Evolutionary conservation across 1,140 invertebrate genomes (phyloP), one percentile per base, ranked within the genome.

Genomic region (Hermetia illucens): DNA sequence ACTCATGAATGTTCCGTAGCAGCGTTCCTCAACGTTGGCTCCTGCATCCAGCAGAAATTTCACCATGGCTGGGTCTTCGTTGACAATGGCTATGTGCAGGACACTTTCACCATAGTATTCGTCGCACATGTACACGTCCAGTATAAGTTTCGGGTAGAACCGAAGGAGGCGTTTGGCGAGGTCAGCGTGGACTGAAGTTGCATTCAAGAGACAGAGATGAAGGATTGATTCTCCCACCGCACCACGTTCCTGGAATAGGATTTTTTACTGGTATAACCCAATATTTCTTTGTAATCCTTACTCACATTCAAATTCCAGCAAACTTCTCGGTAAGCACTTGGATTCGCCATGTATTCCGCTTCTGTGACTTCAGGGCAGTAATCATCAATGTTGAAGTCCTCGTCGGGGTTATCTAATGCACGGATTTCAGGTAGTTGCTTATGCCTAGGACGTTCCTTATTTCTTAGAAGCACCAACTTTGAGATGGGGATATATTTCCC

Each of bases 1-100:
- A 40, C 82, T 84, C 82, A 98, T 97, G 51, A 98, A 98, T 48
- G 86, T 91, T 0, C 94, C 94, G 45, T 80, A 84, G 50, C 88
- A 93, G 18, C 92, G 64, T 58, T 93, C 86, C 48, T 94, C 78
- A 24, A 87, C 79, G 57, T 97, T 78, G 0, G 86, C 88, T 3
- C 90, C 89, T 38, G 85, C 79, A 51, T 96, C 88, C 21, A 98
- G 61, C 5, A 98, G 65, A 60, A 85, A 96, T 62, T 95, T 96
- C 1, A 96, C 91, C 88, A 97, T 92, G 0, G 85, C 77, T 1
- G 92, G 90, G 61, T 98, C 94, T 57, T 98, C 94, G 60, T 98
- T 98, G 0, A 96, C 92, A 47, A 98, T 96, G 1, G 93, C 90
- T 58, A 98, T 92, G 50, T 98, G 94, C 1, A 98, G 67, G 0